Evolutionary conservation across 2,888 invertebrate species (phyloP).

Genomic region (Amphiduros pacificus): DNA sequence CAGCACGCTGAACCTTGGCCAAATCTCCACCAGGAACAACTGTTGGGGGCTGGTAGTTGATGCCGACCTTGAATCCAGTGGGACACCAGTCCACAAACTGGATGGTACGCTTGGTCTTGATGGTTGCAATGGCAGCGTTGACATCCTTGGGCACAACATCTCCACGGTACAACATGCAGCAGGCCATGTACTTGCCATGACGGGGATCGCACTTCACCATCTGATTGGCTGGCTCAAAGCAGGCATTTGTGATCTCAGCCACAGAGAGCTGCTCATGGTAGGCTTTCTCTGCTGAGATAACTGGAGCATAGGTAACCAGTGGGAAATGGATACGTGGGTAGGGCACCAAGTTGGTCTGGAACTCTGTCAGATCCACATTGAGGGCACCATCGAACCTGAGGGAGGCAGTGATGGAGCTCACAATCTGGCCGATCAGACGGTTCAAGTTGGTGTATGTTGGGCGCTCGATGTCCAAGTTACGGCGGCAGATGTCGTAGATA

Average conservation of each 20-base stretch:
- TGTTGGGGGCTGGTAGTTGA: conserved; percentile 65
- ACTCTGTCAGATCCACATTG: conserved; percentile 29
- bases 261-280: conserved; percentile 42
- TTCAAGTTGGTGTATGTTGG: conserved; percentile 84
- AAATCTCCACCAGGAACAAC: conserved; percentile 73
- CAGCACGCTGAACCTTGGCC: conserved; percentile 62
- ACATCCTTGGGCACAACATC: conserved; percentile 87
- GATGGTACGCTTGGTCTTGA: conserved; percentile 49
- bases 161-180: conserved; percentile 72
- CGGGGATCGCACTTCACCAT: conserved; percentile 59
- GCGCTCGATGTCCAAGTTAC: conserved; percentile 78
- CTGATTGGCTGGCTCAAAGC: conserved; percentile 76
- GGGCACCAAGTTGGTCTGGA: conserved; percentile 31
- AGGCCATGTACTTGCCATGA: conserved; percentile 62
- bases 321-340: conserved; percentile 79
- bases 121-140: conserved; percentile 64
- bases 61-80: conserved; percentile 72
- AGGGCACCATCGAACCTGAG: conserved; percentile 29
- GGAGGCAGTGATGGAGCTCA: conserved; percentile 28
- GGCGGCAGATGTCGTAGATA: conserved; percentile 77
- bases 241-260: conserved; percentile 89
- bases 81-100: conserved; percentile 70
- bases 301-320: conserved; percentile 69
- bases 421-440: conserved; percentile 45
- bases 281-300: conserved; percentile 32